A percentile compares a stretch with the other conserved stretches of the same genome.
Evolutionary conservation across 1,140 invertebrate genomes (phyloP).

Genomic region (Mercenaria mercenaria): DNA sequence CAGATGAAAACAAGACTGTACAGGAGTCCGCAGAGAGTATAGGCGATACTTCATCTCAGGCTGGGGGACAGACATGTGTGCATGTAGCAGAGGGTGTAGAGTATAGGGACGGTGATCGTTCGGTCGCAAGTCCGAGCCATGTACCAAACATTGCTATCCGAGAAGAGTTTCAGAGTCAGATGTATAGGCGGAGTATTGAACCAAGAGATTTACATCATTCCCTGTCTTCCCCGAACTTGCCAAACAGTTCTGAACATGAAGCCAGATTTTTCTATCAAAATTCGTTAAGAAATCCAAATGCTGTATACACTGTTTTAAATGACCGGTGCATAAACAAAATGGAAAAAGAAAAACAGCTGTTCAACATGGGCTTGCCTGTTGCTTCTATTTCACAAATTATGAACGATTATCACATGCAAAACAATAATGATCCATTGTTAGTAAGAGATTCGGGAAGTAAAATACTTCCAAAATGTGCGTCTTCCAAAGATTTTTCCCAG

Average conservation of each 20-base stretch:
- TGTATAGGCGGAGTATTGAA: constrained; percentile 53
- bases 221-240: not conserved
- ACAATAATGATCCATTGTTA: not conserved
- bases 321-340: not conserved
- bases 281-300: constrained; percentile 32
- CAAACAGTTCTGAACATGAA: constrained; percentile 21
- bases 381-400: not conserved
- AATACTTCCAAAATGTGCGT: not conserved
- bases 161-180: constrained; percentile 45
- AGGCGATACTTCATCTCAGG: not conserved
- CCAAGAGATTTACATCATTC: not conserved
- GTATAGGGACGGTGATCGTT: not conserved
- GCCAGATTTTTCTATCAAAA: constrained; percentile 51
- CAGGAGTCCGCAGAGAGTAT: not conserved
- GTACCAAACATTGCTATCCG: constrained; percentile 29
- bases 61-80: not conserved
- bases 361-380: not conserved
- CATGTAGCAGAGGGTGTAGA: constrained; percentile 5
- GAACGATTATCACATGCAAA: not conserved
- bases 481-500: constrained; percentile 19
- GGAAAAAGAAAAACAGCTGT: constrained; percentile 28
- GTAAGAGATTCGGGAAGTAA: constrained; percentile 13
- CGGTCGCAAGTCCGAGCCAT: not conserved
- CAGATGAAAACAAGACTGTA: not conserved
- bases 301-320: not conserved